Evolutionary conservation across 1,140 invertebrate genomes (phyloP).

Genomic region (Bradysia coprophila): DNA sequence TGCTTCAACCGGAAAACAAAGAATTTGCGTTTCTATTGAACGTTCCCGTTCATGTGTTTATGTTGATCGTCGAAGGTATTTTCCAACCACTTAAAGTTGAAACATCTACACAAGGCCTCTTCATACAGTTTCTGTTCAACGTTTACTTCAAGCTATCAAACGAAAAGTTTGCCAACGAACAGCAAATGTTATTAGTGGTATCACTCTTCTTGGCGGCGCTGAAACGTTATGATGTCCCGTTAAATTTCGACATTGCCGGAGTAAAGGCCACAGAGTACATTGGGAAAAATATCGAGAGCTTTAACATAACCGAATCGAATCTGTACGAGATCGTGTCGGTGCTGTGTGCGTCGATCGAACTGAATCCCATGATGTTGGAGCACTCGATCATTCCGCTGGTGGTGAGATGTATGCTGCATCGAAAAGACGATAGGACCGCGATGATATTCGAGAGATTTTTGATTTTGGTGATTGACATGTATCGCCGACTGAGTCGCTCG

Average conservation of each 20-base stretch:
- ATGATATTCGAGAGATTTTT: constrained; percentile 10
- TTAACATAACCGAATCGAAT: constrained; percentile 2
- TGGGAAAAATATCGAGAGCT: not conserved
- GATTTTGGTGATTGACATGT: constrained; percentile 16
- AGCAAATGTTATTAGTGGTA: constrained; percentile 1
- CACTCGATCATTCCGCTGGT: constrained; percentile 14
- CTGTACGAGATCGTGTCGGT: constrained; percentile 9
- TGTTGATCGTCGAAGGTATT: constrained; percentile 7
- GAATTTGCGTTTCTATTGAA: too few species aligned
- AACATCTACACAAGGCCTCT: not conserved
- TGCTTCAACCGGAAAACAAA: too few species aligned
- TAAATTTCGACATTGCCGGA: constrained; percentile 7
- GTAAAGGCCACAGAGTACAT: constrained; percentile 1
- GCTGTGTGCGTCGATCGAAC: constrained; percentile 11
- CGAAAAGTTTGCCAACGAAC: constrained; percentile 4
- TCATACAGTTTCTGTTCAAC: constrained; percentile 2
- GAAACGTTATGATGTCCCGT: constrained; percentile 10
- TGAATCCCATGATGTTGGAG: constrained; percentile 19
- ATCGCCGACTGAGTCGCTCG: constrained; percentile 12
- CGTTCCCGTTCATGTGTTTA: constrained; percentile 9
- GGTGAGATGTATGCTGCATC: constrained; percentile 12
- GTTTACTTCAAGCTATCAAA: constrained; percentile 4
- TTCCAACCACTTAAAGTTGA: constrained; percentile 9
- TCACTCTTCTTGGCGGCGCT: constrained; percentile 9
- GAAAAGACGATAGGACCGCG: constrained; percentile 5